Percentiles rank a stretch among this genome's conserved stretches.
Evolutionary conservation across 2,888 invertebrate genomes (phyloP).

Genomic region (Cheilosia grossa): DNA sequence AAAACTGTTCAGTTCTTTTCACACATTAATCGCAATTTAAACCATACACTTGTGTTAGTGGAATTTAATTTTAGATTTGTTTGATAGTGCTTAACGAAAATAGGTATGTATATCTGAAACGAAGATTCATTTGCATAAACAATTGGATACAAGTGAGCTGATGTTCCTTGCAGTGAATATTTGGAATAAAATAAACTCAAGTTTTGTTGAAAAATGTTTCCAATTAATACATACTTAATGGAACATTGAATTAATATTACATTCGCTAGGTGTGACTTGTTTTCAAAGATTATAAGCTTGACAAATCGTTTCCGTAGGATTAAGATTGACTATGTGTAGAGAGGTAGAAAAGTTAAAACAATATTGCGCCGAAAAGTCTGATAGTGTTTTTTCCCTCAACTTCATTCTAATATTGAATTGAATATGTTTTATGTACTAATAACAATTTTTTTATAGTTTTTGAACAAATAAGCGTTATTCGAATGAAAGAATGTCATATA

Average conservation of each 20-base stretch:
- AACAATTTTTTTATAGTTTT: no score
- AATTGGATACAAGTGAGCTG: conserved; percentile 1
- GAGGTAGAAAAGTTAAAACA: no score
- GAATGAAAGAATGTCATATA: no score
- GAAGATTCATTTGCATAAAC: conserved; percentile 50
- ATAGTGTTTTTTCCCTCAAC: no score
- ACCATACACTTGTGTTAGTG: conserved; percentile 37
- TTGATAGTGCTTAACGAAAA: conserved; percentile 26
- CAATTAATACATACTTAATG: neutral
- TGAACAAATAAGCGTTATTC: rapidly evolving
- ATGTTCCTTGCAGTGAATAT: conserved; percentile 1
- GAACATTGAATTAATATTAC: no score
- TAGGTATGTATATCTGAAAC: conserved; percentile 3
- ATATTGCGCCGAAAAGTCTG: no score
- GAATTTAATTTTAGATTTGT: conserved; percentile 53
- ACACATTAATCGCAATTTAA: conserved; percentile 58
- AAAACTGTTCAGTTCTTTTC: conserved; percentile 61
- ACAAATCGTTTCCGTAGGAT: no score
- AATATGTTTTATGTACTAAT: no score
- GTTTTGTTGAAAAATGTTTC: neutral
- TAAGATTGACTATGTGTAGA: no score
- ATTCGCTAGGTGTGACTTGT: no score
- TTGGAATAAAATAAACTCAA: neutral
- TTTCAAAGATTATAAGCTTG: no score
- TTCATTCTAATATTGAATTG: no score